These are phyloP conservation scores for Parasteatoda lunata DNA, from an alignment of 2,888 invertebrate species.

Conservation along the genomic window DNA sequence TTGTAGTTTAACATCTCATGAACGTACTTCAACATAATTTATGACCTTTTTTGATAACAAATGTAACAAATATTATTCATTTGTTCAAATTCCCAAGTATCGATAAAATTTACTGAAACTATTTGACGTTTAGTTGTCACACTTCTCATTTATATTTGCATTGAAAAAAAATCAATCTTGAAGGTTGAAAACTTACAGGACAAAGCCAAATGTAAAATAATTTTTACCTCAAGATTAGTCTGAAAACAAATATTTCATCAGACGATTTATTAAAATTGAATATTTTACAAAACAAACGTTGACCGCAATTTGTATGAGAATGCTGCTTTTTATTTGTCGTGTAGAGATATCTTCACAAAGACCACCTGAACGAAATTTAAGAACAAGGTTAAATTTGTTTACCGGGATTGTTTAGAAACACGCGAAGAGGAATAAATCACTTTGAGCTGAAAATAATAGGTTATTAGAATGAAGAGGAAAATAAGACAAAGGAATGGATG, in stretches of 20 bases:
- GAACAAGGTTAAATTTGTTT: slow-evolving; percentile 44
- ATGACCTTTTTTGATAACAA: no score
- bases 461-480: not conserved
- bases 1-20: no score
- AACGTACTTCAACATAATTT: no score
- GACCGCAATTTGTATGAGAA: slow-evolving; percentile 17
- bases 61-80: no score
- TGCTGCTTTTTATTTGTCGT: not conserved
- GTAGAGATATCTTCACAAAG: not conserved
- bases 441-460: slow-evolving; percentile 27
- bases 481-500: not conserved
- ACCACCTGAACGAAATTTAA: slow-evolving; percentile 13
- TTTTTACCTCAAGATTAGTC: no score
- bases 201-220: no score
- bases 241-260: not conserved
- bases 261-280: not conserved
- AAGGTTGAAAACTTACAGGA: no score
- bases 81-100: no score
- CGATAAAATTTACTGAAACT: no score
- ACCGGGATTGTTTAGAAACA: slow-evolving; percentile 12
- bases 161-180: no score
- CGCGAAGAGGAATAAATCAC: slow-evolving; percentile 20
- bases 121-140: no score
- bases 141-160: no score
- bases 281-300: slow-evolving; percentile 8